phyloP scores from a whole-genome alignment of 2,113 vertebrate genomes.

The Alligator mississippiensis region DNA sequence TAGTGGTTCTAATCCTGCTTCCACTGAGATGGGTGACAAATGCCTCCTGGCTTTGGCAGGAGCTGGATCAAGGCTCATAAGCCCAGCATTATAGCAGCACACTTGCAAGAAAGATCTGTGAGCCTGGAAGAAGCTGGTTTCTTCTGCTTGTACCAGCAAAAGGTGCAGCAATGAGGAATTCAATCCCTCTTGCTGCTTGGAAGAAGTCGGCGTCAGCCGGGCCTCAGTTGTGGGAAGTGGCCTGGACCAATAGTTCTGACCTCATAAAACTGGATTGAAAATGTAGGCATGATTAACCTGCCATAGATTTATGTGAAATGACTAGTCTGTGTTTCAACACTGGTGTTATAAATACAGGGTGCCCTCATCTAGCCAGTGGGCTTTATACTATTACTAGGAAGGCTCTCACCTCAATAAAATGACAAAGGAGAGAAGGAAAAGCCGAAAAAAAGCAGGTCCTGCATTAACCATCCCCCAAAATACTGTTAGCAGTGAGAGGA shows the following conservation, averaged over 20 bases:
- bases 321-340: conserved; percentile 82
- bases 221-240: background rate
- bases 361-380: conserved; percentile 47
- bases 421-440: conserved; percentile 70
- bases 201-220: background rate
- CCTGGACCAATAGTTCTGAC: conserved; percentile 54
- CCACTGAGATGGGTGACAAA: fast-evolving
- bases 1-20: background rate
- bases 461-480: background rate
- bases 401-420: conserved; percentile 81
- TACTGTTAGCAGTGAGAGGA: background rate
- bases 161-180: fast-evolving
- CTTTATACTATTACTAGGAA: conserved; percentile 52
- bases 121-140: background rate
- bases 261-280: conserved; percentile 70
- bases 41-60: background rate
- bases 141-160: background rate
- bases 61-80: background rate
- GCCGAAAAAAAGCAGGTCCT: background rate
- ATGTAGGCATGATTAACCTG: conserved; percentile 85
- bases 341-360: conserved; percentile 75
- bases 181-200: background rate
- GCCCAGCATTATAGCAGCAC: too few species aligned
- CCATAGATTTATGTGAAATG: conserved; percentile 78
- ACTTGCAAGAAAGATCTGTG: fast-evolving